Conservation (phyloP, 2,113 vertebrate species). For the Lampris incognitus region DNA sequence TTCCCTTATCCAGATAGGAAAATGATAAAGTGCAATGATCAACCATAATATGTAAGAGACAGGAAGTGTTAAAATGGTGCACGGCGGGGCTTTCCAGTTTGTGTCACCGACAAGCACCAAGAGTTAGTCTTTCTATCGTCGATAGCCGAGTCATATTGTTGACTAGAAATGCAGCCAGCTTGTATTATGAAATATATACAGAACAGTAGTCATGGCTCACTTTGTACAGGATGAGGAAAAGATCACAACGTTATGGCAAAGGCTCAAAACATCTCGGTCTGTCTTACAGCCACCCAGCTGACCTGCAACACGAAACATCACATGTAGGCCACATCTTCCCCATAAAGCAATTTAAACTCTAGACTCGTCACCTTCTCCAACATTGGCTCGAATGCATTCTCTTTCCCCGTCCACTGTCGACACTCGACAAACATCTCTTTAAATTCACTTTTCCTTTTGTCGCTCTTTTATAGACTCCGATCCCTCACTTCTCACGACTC, state of each 20-base stretch:
- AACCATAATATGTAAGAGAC: slow-evolving; percentile 61
- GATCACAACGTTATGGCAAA: slow-evolving; percentile 22
- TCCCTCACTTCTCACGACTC: not conserved
- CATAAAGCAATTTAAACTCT: not conserved
- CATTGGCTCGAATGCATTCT: not conserved
- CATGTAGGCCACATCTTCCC: slow-evolving; percentile 21
- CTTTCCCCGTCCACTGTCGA: not conserved
- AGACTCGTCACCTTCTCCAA: slow-evolving; percentile 6
- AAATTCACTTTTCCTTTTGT: not conserved
- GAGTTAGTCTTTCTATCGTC: slow-evolving; percentile 45
- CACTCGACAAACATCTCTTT: slow-evolving; percentile 7
- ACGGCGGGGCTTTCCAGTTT: slow-evolving; percentile 8
- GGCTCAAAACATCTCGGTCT: slow-evolving; percentile 24
- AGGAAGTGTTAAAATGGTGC: slow-evolving; percentile 37
- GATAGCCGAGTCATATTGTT: slow-evolving; percentile 2
- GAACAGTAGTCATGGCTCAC: slow-evolving; percentile 62
- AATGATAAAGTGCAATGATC: slow-evolving; percentile 81
- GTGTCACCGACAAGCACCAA: slow-evolving; percentile 26
- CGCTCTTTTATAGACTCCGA: slow-evolving; percentile 11
- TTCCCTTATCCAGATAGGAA: slow-evolving; percentile 59
- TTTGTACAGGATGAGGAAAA: slow-evolving; percentile 45
- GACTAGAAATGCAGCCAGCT: slow-evolving; percentile 30
- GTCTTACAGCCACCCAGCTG: slow-evolving; percentile 1
- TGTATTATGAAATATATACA: slow-evolving; percentile 42
- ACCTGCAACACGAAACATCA: slow-evolving; percentile 19